Base-by-base conservation (phyloP, 2,888 invertebrate species). In the Zaprionus bogoriensis region DNA sequence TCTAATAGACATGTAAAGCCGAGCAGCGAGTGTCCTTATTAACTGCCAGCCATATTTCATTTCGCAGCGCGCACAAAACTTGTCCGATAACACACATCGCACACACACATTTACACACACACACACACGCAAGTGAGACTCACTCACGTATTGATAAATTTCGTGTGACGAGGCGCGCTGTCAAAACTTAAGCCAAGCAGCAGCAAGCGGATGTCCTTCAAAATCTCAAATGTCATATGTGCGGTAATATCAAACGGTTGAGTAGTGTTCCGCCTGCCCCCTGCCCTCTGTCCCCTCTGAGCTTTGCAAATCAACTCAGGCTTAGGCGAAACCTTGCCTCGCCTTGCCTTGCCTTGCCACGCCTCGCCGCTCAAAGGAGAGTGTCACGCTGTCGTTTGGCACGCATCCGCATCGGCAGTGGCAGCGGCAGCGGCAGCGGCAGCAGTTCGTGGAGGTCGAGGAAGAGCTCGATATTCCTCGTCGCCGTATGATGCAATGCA, bases 241-340 rank as follows among this genome's bases (percentile, higher is more conserved):
- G 48, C 20, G 28, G 67, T 63, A 61, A 65, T 65, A 75, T 72
- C 74, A 69, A 66, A 63, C 52, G 59, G 65, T 53, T 62, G 63
- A 59, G 57, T 60, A n/a, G n/a, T n/a, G n/a, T n/a, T n/a, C 59
- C 6, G 4, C 7, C 30, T 6, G 12, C 5, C 12, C 51, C 32
- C 19, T 28, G 9, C 6, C 25, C 27, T 23, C 2, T 4, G 1
- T 3, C n/a, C 22, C 6, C 28, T 7, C 12, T 4, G 30, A 65
- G 77, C 82, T 83, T 83, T 84, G 73, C 82, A 83, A 83, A 85
- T 83, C 82, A 83, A 75, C 79, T 79, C 67, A 55, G 61, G 82
- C 82, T 82, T 74, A 74, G 72, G 50, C 38, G 63, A 70, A 68
- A 61, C 63, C 57, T 60, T 38, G 59, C 47, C 60, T 65, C 60